Evolutionary conservation across 2,888 invertebrate species (phyloP).

Genomic region (Cheilosia vulpina): DNA sequence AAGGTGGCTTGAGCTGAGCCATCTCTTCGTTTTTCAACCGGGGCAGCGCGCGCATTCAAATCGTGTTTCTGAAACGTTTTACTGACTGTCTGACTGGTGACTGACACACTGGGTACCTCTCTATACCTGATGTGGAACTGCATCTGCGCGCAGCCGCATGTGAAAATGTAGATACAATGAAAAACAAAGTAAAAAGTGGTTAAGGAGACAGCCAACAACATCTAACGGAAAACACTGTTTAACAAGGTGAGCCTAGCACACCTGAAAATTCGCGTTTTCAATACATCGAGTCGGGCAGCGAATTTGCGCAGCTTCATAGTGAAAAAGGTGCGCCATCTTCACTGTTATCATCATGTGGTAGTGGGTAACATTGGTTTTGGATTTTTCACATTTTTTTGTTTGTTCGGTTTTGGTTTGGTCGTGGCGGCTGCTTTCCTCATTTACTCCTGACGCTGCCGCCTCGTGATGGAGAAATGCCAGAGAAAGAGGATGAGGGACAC

Average conservation of each 20-base stretch:
- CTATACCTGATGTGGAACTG: slow-evolving; percentile 3
- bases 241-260: slow-evolving; percentile 76
- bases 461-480: slow-evolving; percentile 61
- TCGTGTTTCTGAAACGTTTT: slow-evolving; percentile 69
- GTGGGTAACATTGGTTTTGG: slow-evolving; percentile 70
- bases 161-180: slow-evolving; percentile 67
- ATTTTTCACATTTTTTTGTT: slow-evolving; percentile 55
- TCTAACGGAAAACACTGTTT: slow-evolving; percentile 76
- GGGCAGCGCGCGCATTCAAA: slow-evolving; percentile 70
- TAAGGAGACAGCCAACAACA: slow-evolving; percentile 70
- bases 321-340: slow-evolving; percentile 74
- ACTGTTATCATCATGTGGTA: slow-evolving; percentile 64
- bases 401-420: slow-evolving; percentile 9
- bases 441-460: slow-evolving; percentile 48
- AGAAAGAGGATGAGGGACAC: slow-evolving; percentile 11
- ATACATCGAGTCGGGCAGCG: slow-evolving; percentile 16
- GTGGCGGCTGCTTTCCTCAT: slow-evolving; percentile 50
- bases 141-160: slow-evolving; percentile 61
- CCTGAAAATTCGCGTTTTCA: slow-evolving; percentile 73
- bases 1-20: slow-evolving; percentile 53
- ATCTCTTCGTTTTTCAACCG: slow-evolving; percentile 65
- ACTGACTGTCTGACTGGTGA: slow-evolving; percentile 36
- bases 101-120: slow-evolving; percentile 28
- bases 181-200: slow-evolving; percentile 65
- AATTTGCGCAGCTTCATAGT: slow-evolving; percentile 14